Evolutionary conservation across 2,797 vertebrate species (phyloP), one percentile per base, ranked within the genome.

Genomic region (Lates japonicus): DNA sequence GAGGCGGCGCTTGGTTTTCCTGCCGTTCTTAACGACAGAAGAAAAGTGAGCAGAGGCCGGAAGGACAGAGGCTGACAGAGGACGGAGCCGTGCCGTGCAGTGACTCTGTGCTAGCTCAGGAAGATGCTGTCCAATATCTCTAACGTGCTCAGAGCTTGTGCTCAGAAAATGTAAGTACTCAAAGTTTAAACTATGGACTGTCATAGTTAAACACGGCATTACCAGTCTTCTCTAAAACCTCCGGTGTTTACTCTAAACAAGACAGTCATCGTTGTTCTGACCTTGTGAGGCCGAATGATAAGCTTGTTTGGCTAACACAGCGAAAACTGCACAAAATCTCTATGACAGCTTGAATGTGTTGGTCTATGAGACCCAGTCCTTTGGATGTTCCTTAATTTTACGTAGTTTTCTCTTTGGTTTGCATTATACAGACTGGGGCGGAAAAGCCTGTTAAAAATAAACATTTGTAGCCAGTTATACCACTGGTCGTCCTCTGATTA

Each of bases 71-170:
- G 0, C 51, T 70, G 65, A 44, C 76, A 78, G 85, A 92, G 90
- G 94, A 92, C 92, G 80, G 78, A 65, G 48, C 51, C 0, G 65
- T 44, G 58, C 52, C 2, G 29, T 37, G 46, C 14, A 3, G 31
- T 20, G 3, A n/a, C 37, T 74, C 77, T 13, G 54, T 69, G 59
- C 61, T 51, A 80, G 35, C 16, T 9, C 29, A 54, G 61, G 55
- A n/a, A 94, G 87, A 96, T 96, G 96, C 85, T 96, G 80, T 79
- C 91, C 66, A 91, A 92, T 54, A 92, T 96, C 46, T 92, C 91
- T 22, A 94, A 86, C 58, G 93, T 95, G 68, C 62, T 96, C 64
- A 93, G 93, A 84, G 84, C 90, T 16, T 91, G 89, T 42, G 91
- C 82, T 74, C 89, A 90, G 62, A 95, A 90, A 93, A 93, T 83